phyloP scores from a whole-genome alignment of 1,140 invertebrate species.

The Cyclargus thomasi region DNA sequence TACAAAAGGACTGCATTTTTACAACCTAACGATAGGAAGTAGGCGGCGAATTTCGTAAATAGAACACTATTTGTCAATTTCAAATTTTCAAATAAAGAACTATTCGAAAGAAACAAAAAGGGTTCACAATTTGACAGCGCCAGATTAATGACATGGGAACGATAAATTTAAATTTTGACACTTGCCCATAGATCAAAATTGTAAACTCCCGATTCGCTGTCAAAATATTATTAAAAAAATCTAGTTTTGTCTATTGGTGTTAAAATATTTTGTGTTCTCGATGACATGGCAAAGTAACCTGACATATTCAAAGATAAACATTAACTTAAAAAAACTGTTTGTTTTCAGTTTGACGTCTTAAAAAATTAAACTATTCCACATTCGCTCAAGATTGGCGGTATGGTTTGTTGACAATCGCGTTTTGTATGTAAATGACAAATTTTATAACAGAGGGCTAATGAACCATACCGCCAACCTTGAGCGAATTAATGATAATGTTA shows the following conservation, averaged over 20 bases:
- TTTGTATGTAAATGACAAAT: too few species aligned
- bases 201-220: neutral
- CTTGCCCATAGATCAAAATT: neutral
- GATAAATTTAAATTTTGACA: slow-evolving; percentile 1
- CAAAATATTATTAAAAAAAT: neutral
- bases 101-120: neutral
- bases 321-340: neutral
- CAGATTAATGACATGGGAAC: neutral
- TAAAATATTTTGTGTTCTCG: neutral
- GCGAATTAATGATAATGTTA: too few species aligned
- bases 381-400: too few species aligned
- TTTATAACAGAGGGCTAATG: too few species aligned
- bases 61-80: neutral
- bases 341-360: too few species aligned
- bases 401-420: too few species aligned
- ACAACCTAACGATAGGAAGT: neutral
- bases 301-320: neutral
- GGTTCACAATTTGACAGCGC: neutral
- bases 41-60: neutral
- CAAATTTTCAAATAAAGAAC: slow-evolving; percentile 3
- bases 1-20: neutral
- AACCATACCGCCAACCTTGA: too few species aligned
- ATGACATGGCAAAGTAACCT: neutral
- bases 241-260: neutral
- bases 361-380: too few species aligned